Conservation (phyloP, 2,888 invertebrate species). For the Bellardia pandia region DNA sequence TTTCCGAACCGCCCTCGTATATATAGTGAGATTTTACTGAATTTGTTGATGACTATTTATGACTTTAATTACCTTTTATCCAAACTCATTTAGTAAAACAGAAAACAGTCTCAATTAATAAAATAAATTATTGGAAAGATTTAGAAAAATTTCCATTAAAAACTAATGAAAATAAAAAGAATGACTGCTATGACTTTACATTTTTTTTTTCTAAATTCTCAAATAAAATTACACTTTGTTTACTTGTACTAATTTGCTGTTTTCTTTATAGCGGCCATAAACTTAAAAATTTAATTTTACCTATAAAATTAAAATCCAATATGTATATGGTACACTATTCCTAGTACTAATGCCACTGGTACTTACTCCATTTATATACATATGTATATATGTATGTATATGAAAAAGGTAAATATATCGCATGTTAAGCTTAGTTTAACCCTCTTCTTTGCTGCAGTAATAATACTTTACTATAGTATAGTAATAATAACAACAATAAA, state of each 20-base stretch:
- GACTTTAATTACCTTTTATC: too few relatives aligned
- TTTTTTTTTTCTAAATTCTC: background rate
- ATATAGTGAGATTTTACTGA: too few relatives aligned
- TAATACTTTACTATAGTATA: background rate
- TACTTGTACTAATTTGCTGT: background rate
- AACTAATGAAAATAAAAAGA: background rate
- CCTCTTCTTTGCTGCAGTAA: constrained; percentile 47
- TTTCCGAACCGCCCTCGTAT: too few relatives aligned
- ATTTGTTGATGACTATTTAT: too few relatives aligned
- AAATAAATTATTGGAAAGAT: background rate
- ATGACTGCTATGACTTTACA: background rate
- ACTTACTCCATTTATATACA: background rate
- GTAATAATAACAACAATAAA: background rate
- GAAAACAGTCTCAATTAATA: too few relatives aligned
- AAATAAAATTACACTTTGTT: background rate
- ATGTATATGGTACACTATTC: background rate
- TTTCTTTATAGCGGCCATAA: background rate
- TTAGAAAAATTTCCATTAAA: background rate
- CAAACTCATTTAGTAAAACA: too few relatives aligned
- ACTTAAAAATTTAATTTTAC: background rate
- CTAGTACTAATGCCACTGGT: background rate
- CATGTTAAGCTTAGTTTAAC: constrained; percentile 60
- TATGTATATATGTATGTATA: too few relatives aligned
- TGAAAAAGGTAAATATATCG: constrained; percentile 43
- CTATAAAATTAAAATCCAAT: background rate